Conservation (phyloP, 2,888 invertebrate genomes). For the Ormia ochracea region DNA sequence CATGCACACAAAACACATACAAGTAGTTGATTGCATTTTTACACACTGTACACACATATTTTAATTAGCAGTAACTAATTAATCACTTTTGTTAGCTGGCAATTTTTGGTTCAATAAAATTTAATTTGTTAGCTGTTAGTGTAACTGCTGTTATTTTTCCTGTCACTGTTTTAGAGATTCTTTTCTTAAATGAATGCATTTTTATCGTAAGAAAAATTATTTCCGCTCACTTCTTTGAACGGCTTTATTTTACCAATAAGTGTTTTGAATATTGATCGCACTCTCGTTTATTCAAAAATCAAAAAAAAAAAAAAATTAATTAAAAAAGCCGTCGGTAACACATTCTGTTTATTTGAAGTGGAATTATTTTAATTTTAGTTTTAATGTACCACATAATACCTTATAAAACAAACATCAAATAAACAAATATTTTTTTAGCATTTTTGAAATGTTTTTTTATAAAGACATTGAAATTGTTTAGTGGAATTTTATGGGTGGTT, state of each 20-base stretch:
- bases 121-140: neutral
- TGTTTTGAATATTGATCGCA: constrained; percentile 7
- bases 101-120: neutral
- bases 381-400: neutral
- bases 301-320: too few species aligned
- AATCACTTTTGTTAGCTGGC: constrained; percentile 31
- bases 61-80: constrained; percentile 27
- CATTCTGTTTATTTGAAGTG: neutral
- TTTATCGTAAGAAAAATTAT: neutral
- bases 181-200: constrained; percentile 16
- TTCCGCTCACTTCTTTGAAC: constrained; percentile 21
- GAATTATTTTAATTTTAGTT: neutral
- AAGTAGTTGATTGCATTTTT: too few species aligned
- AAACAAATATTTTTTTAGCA: too few species aligned
- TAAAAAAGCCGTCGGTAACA: constrained; percentile 35
- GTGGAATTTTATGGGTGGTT: too few species aligned
- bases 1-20: neutral
- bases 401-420: neutral
- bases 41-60: too few species aligned
- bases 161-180: neutral
- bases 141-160: neutral
- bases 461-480: too few species aligned
- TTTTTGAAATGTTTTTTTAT: too few species aligned
- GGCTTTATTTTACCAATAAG: neutral
- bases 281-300: too few species aligned